phyloP scores from a whole-genome alignment of 2,797 vertebrate genomes.

The Clarias pachynema region DNA sequence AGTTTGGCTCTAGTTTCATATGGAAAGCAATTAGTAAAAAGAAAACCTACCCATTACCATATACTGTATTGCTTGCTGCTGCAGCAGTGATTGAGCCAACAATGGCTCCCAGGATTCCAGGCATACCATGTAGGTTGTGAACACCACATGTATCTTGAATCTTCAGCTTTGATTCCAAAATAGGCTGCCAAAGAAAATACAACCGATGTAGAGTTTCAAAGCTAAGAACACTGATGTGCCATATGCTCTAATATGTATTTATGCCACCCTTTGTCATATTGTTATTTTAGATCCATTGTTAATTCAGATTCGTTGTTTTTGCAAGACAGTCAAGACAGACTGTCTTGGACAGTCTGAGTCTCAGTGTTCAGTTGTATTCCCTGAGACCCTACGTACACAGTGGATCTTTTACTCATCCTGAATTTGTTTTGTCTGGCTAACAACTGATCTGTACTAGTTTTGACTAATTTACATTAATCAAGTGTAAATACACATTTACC shows the following conservation, averaged over 20 bases:
- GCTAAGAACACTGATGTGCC: neutral
- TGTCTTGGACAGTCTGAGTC: neutral
- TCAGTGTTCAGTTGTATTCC: neutral
- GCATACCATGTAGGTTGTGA: slow-evolving; percentile 89
- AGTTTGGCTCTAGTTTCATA: neutral
- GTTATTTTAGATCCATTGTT: too few relatives aligned
- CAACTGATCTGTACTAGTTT: neutral
- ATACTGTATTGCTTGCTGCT: slow-evolving; percentile 73
- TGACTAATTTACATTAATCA: neutral
- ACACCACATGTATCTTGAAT: slow-evolving; percentile 87
- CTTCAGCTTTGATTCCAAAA: slow-evolving; percentile 80
- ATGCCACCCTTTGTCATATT: neutral
- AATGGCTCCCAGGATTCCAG: slow-evolving; percentile 83
- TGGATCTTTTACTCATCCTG: neutral
- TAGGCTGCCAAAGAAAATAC: slow-evolving; percentile 71
- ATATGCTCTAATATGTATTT: neutral
- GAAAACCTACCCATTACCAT: slow-evolving; percentile 79
- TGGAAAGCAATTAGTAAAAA: neutral
- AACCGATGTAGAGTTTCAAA: neutral
- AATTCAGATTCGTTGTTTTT: neutral
- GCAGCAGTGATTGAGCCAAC: slow-evolving; percentile 79
- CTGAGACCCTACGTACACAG: neutral
- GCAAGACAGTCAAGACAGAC: neutral
- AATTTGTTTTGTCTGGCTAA: neutral
- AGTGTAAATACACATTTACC: neutral